A percentile compares a stretch with the other conserved stretches of the same genome.
Conservation (phyloP, 2,113 vertebrate species). For the Vidua macroura region DNA sequence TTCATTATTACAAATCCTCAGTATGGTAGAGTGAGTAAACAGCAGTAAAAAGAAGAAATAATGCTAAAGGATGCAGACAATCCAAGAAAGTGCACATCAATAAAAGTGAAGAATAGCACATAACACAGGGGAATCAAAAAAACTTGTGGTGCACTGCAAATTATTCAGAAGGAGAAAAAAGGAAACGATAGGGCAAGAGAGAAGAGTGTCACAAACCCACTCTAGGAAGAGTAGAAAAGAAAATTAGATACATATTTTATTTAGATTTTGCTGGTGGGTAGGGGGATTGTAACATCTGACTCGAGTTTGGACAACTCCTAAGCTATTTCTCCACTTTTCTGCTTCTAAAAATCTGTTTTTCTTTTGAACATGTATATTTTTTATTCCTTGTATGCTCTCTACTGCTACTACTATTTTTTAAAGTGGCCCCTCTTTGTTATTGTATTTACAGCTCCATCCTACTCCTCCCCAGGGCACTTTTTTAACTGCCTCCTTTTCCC, state of each 20-base stretch:
- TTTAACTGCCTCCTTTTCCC: not conserved
- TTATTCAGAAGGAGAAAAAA: not conserved
- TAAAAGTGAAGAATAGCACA: not conserved
- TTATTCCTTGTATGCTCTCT: not conserved
- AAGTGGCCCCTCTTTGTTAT: not conserved
- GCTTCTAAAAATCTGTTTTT: not conserved
- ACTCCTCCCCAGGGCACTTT: not conserved
- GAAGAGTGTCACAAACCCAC: not conserved
- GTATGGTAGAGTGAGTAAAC: not conserved
- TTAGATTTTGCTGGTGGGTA: fast-evolving
- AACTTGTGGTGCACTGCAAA: not conserved
- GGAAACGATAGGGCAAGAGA: not conserved
- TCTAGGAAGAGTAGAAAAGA: not conserved
- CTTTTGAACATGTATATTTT: not conserved
- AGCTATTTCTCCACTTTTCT: not conserved
- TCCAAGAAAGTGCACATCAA: not conserved
- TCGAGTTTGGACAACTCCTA: not conserved
- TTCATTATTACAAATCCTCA: not conserved
- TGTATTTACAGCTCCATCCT: not conserved
- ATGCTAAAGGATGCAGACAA: not conserved
- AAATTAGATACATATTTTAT: not conserved
- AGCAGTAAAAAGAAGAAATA: not conserved
- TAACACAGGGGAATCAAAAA: not conserved
- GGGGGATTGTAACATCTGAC: not conserved
- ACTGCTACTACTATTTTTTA: not conserved